Conservation (phyloP, 2,888 invertebrate species). For the Lypha dubia region DNA sequence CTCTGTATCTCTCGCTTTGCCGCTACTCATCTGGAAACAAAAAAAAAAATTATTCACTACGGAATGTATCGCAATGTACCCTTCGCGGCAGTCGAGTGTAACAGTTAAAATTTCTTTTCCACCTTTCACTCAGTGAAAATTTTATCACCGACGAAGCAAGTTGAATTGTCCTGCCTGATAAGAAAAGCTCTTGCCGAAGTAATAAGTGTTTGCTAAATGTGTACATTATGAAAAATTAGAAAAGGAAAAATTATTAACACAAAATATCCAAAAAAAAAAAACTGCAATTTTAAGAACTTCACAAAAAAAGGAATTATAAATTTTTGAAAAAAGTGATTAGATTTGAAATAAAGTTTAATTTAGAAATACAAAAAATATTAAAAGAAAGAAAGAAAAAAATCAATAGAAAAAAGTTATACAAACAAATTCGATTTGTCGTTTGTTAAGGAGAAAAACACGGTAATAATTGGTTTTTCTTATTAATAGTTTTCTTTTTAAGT, state of each 20-base stretch:
- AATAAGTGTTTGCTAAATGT: conserved; percentile 1
- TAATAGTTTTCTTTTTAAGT: conserved; percentile 8
- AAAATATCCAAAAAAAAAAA: not conserved
- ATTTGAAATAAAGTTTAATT: no score
- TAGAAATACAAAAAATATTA: no score
- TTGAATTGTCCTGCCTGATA: conserved; percentile 74
- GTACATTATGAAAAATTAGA: conserved; percentile 6
- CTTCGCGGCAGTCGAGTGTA: conserved; percentile 20
- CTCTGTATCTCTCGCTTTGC: conserved; percentile 22
- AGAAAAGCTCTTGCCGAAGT: not conserved
- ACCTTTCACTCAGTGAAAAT: conserved; percentile 80
- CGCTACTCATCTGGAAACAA: conserved; percentile 3
- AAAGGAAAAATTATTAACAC: conserved; percentile 1
- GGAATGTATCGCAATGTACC: conserved; percentile 41
- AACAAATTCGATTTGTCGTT: conserved; percentile 61
- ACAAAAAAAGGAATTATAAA: not conserved
- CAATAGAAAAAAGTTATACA: conserved; percentile 72
- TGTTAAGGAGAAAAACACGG: conserved; percentile 73
- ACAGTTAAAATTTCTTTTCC: conserved; percentile 26
- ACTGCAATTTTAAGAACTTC: conserved; percentile 1
- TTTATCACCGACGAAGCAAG: conserved; percentile 82
- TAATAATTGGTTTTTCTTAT: conserved; percentile 42
- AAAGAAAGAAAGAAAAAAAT: conserved; percentile 49
- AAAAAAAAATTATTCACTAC: conserved; percentile 2
- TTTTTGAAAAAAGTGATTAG: conserved; percentile 23